phyloP scores from a whole-genome alignment of 1,140 invertebrate species.

The Melanaphis sacchari region DNA sequence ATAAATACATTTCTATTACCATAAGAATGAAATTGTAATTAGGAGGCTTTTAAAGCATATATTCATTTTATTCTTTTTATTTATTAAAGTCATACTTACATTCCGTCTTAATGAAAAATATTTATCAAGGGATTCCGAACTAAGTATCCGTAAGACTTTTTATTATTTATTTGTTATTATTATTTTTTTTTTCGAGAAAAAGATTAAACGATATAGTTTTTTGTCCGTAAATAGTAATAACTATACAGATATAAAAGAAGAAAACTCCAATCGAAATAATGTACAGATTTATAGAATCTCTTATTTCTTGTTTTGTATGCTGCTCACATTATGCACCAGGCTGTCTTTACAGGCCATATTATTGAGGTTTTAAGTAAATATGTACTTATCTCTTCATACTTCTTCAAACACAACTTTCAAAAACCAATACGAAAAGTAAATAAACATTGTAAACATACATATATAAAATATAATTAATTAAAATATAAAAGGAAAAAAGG shows the following conservation, averaged over 20 bases:
- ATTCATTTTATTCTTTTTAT: not conserved
- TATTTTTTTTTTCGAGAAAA: not conserved
- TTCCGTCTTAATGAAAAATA: not conserved
- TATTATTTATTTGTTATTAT: too few species aligned
- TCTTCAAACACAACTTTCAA: not conserved
- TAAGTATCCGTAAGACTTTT: not conserved
- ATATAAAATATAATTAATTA: not conserved
- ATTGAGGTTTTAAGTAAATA: not conserved
- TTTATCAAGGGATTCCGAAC: not conserved
- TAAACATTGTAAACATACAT: not conserved
- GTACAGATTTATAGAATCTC: not conserved
- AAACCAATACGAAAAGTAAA: not conserved
- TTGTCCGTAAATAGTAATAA: conserved; percentile 13
- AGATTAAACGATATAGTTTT: conserved; percentile 22
- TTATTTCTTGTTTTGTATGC: conserved; percentile 4
- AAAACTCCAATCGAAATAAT: not conserved
- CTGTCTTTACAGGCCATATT: not conserved
- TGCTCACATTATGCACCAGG: not conserved
- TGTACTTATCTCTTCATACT: not conserved
- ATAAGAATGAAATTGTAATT: not conserved
- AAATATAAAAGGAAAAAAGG: not conserved
- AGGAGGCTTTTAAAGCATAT: not conserved
- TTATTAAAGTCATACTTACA: not conserved
- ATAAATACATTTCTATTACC: not conserved
- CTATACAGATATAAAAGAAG: not conserved